phyloP scores from a whole-genome alignment of 2,888 invertebrate genomes.

The Scaptomyza tumidula region DNA sequence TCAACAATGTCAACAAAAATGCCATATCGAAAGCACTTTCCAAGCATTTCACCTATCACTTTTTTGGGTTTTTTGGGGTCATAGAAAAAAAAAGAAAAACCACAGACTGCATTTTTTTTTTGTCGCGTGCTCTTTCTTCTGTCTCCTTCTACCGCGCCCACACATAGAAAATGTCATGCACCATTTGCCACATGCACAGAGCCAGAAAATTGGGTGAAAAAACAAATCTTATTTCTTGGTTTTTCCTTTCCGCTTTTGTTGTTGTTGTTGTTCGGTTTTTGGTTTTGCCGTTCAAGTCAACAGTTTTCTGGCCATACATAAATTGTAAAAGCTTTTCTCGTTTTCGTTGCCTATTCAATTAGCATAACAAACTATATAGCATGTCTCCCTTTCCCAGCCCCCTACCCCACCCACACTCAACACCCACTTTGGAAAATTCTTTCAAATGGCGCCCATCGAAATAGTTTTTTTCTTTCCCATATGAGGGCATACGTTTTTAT shows the following conservation, averaged over 20 bases:
- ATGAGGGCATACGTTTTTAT: slow-evolving; percentile 33
- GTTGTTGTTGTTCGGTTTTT: slow-evolving; percentile 2
- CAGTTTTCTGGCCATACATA: slow-evolving; percentile 52
- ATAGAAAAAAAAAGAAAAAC: slow-evolving; percentile 7
- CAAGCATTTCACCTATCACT: slow-evolving; percentile 19
- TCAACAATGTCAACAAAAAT: slow-evolving; percentile 53
- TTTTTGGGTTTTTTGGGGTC: slow-evolving; percentile 7
- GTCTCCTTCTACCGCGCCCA: background rate
- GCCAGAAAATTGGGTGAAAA: slow-evolving; percentile 81
- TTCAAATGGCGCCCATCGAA: slow-evolving; percentile 49
- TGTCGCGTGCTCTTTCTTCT: slow-evolving; percentile 55
- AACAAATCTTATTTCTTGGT: slow-evolving; percentile 40
- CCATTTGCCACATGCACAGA: slow-evolving; percentile 55
- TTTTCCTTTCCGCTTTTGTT: slow-evolving; percentile 29
- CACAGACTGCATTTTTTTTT: slow-evolving; percentile 12
- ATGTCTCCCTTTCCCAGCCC: background rate
- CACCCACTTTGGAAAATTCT: slow-evolving; percentile 60
- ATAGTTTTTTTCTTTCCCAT: slow-evolving; percentile 34
- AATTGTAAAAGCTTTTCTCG: slow-evolving; percentile 68
- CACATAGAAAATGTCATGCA: slow-evolving; percentile 65
- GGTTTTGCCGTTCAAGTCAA: slow-evolving; percentile 8
- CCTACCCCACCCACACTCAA: slow-evolving; percentile 25
- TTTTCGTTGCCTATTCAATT: slow-evolving; percentile 64
- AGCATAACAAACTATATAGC: slow-evolving; percentile 70
- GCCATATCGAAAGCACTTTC: slow-evolving; percentile 40